Conservation (phyloP, 2,888 invertebrate genomes). For the Acronicta psi region DNA sequence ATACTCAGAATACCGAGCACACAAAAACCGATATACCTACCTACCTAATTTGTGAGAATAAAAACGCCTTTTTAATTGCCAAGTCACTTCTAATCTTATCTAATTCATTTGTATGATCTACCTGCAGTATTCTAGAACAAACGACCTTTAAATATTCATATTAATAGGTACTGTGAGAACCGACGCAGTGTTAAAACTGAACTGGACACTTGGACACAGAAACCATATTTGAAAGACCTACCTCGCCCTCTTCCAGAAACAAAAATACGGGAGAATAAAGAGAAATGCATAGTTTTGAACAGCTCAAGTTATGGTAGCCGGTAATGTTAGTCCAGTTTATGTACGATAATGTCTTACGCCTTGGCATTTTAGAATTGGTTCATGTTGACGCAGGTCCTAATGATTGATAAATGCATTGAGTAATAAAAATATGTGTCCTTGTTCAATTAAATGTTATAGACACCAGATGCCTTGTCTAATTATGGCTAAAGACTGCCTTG, state of each 20-base stretch:
- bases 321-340: slow-evolving; percentile 64
- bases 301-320: slow-evolving; percentile 65
- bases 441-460: slow-evolving; percentile 55
- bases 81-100: slow-evolving; percentile 51
- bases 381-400: slow-evolving; percentile 59
- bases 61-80: slow-evolving; percentile 36
- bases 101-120: slow-evolving; percentile 51
- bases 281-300: slow-evolving; percentile 27
- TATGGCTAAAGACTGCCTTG: slow-evolving; percentile 38
- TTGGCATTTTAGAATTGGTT: slow-evolving; percentile 79
- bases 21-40: not conserved
- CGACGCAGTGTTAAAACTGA: slow-evolving; percentile 27
- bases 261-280: not conserved
- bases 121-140: slow-evolving; percentile 53
- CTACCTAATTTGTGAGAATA: slow-evolving; percentile 1
- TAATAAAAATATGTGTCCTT: slow-evolving; percentile 59
- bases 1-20: too few relatives aligned
- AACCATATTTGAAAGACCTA: slow-evolving; percentile 34
- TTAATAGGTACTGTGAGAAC: slow-evolving; percentile 66
- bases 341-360: slow-evolving; percentile 69
- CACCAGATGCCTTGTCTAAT: slow-evolving; percentile 23
- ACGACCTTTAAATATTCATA: slow-evolving; percentile 64
- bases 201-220: slow-evolving; percentile 46
- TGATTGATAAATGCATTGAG: slow-evolving; percentile 68
- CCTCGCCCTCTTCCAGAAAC: not conserved